Evolutionary conservation across 2,797 vertebrate genomes (phyloP).

Genomic region (Salmo trutta): DNA sequence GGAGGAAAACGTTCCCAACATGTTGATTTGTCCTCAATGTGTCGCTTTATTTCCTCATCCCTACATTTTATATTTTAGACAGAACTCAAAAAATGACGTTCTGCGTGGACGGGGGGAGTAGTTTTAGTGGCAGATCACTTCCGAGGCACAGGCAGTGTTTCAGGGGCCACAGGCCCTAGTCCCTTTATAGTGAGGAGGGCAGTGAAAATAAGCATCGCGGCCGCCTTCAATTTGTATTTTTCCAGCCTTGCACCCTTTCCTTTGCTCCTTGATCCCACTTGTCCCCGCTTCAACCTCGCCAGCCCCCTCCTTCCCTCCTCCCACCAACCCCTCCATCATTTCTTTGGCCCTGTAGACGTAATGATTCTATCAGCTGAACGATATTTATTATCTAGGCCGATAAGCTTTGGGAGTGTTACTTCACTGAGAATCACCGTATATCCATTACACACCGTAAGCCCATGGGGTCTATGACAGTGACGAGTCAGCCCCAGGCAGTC

Average conservation of each 20-base stretch:
- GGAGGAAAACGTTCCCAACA: constrained; percentile 48
- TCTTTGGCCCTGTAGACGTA: constrained; percentile 77
- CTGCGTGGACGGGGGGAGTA: constrained; percentile 68
- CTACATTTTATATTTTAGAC: constrained; percentile 68
- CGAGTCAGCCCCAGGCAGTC: constrained; percentile 73
- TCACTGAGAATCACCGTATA: constrained; percentile 50
- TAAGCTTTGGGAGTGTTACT: constrained; percentile 69
- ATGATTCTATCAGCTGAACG: constrained; percentile 81
- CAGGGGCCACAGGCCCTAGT: constrained; percentile 68
- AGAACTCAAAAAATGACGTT: constrained; percentile 78
- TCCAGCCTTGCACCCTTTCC: constrained; percentile 80
- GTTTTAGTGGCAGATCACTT: constrained; percentile 84
- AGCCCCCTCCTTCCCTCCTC: constrained; percentile 28
- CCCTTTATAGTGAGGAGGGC: constrained; percentile 84
- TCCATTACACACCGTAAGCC: constrained; percentile 67
- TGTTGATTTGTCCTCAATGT: constrained; percentile 51
- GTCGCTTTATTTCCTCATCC: constrained; percentile 68
- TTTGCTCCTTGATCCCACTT: constrained; percentile 73
- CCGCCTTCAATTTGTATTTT: constrained; percentile 74
- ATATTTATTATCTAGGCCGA: constrained; percentile 78
- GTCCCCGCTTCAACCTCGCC: constrained; percentile 40
- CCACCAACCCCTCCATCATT: constrained; percentile 58
- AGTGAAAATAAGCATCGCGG: constrained; percentile 83
- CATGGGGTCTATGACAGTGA: constrained; percentile 78
- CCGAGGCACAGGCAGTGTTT: constrained; percentile 70